Percentiles rank a stretch among this genome's conserved stretches.
These are phyloP conservation scores for Bradysia coprophila DNA, from an alignment of 1,140 invertebrate genomes.

Conservation along the genomic window DNA sequence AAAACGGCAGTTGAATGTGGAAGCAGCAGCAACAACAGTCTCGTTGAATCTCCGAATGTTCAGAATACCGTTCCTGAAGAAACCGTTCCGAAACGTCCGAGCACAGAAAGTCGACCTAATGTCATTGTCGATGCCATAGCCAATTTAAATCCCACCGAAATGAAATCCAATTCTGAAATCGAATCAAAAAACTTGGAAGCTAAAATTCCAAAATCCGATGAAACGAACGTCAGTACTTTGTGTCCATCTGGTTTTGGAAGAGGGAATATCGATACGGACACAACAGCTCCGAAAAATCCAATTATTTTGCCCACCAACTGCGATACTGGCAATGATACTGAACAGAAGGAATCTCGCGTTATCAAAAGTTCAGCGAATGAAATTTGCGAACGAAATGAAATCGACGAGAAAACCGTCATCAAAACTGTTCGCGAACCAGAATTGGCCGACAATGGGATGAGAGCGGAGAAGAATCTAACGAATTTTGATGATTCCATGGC, in stretches of 20 bases:
- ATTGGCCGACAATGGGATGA: not conserved
- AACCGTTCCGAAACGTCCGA: not conserved
- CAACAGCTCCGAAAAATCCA: not conserved
- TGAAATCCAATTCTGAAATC: not conserved
- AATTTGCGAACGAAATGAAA: too few species aligned
- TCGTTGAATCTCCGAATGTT: not conserved
- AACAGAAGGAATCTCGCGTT: too few species aligned
- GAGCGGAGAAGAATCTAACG: not conserved
- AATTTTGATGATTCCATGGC: not conserved
- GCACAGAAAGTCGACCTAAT: slow-evolving; percentile 2
- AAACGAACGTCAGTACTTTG: not conserved
- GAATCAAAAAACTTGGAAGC: not conserved
- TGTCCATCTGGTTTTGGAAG: not conserved
- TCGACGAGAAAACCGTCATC: not conserved
- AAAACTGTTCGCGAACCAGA: slow-evolving; percentile 1
- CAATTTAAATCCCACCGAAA: not conserved
- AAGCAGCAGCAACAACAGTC: not conserved
- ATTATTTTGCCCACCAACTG: too few species aligned
- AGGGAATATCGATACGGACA: not conserved
- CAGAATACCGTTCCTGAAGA: not conserved
- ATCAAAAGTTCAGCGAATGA: too few species aligned
- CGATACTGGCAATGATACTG: too few species aligned
- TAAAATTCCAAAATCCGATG: not conserved
- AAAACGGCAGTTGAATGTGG: too few species aligned
- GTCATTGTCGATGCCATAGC: slow-evolving; percentile 1